Base-by-base conservation (phyloP, 1,140 invertebrate genomes). In the Magallana ariakensis region DNA sequence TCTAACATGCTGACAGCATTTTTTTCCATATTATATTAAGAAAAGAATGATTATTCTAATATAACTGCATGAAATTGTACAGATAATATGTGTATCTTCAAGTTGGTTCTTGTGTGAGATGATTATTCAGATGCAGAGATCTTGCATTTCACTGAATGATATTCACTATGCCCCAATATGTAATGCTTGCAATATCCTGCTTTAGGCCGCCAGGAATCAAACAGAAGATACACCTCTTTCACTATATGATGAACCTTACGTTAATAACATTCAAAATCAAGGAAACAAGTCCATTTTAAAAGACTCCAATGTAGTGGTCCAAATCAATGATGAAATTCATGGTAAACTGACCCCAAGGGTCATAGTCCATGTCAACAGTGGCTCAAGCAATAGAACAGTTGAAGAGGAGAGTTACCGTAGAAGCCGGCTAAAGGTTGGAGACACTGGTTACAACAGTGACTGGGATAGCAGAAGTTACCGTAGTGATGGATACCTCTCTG, bases 271-370 rank as follows among this genome's bases (percentile, higher is more conserved):
- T 26, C 66, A 19, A 75, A 75, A 26, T 13, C 22, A 75, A 9
- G 66, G 66, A 75, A 75, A 19, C 66, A 75, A 75, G 66, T 26
- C 66, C 13, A 26, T 26, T 75, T 9, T 75, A 11, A 75, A 75
- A 75, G 66, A 75, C 66, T 75, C 66, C 22, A 75, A 75, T 33
- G 66, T 84, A 58, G 82, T 84, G 11, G 82, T 84, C 10, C 54
- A 60, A 60, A 60, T 84, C 57, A 84, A 84, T 84, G 82, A 84
- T 60, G 82, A 84, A 84, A 60, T 84, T 33, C 53, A 58, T 57
- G 82, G 82, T 33, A 60, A 58, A 22, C 8, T 84, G 22, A 84
- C 82, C 10, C 82, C 82, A 54, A 84, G 82, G 82, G 82, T 84
- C 15, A 84, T 84, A 26, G 82, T 84, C 2, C 22, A 57, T 13